Evolutionary conservation across 2,797 vertebrate genomes (phyloP).

Genomic region (Clamator glandarius): DNA sequence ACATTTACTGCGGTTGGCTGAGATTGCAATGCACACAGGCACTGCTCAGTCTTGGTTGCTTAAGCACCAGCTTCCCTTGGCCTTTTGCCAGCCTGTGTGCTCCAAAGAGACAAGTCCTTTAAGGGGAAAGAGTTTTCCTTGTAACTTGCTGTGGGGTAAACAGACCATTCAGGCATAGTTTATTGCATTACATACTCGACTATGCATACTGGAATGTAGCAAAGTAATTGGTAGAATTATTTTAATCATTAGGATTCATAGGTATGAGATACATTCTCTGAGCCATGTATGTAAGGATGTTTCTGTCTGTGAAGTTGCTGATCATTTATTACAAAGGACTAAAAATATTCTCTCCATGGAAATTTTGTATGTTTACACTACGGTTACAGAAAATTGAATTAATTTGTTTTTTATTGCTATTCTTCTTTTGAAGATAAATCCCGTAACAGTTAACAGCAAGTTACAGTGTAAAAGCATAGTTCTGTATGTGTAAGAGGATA

Average conservation of each 20-base stretch:
- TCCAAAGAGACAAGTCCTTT: constrained; percentile 80
- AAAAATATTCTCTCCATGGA: constrained; percentile 23
- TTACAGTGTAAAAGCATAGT: not conserved
- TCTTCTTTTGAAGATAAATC: constrained; percentile 36
- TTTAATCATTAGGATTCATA: constrained; percentile 72
- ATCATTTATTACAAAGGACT: constrained; percentile 46
- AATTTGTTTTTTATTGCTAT: constrained; percentile 18
- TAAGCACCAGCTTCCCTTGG: constrained; percentile 82
- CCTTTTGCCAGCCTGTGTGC: constrained; percentile 76
- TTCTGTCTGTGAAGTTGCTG: constrained; percentile 13
- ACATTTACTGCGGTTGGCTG: constrained; percentile 81
- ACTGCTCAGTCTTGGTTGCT: constrained; percentile 81
- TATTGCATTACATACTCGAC: constrained; percentile 78
- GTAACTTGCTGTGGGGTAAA: constrained; percentile 79
- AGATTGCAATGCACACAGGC: constrained; percentile 78
- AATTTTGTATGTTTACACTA: constrained; percentile 33
- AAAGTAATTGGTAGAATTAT: constrained; percentile 77
- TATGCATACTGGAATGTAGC: constrained; percentile 70
- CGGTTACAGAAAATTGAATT: constrained; percentile 28
- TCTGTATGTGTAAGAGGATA: not conserved
- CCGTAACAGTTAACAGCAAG: not conserved
- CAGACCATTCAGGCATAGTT: constrained; percentile 80
- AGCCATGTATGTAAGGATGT: constrained; percentile 14
- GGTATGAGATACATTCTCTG: constrained; percentile 24
- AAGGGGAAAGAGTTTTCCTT: constrained; percentile 77